Conservation (phyloP, 2,797 vertebrate species). For the Fistularia commersonii region DNA sequence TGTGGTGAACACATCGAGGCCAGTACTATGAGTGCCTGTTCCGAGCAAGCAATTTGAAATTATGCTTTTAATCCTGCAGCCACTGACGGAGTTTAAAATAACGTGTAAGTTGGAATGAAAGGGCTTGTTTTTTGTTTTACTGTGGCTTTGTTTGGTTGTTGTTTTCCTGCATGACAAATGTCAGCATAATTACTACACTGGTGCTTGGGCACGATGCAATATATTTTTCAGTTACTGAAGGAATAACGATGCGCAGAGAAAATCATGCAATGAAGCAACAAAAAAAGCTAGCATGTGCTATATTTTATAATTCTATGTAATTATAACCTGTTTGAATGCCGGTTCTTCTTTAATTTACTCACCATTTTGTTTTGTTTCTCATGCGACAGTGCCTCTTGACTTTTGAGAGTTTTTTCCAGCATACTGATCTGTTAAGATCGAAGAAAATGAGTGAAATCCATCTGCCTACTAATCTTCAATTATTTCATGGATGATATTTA, state of each 20-base stretch:
- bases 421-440: constrained; percentile 69
- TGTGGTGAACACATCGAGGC: constrained; percentile 50
- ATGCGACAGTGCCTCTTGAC: constrained; percentile 60
- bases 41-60: constrained; percentile 60
- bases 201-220: constrained; percentile 54
- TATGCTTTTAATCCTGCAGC: constrained; percentile 35
- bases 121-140: constrained; percentile 61
- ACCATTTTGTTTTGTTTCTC: constrained; percentile 79
- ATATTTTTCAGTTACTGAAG: constrained; percentile 46
- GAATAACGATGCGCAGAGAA: constrained; percentile 8
- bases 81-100: constrained; percentile 61
- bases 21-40: constrained; percentile 42
- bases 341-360: constrained; percentile 38
- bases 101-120: constrained; percentile 61
- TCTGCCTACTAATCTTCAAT: background rate
- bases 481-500: background rate
- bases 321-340: background rate
- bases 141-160: constrained; percentile 58
- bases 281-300: constrained; percentile 2
- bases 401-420: constrained; percentile 71
- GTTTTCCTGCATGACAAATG: constrained; percentile 63
- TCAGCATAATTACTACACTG: constrained; percentile 68
- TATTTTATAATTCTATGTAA: constrained; percentile 1
- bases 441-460: background rate
- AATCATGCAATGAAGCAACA: constrained; percentile 9